These are phyloP conservation scores for Cinclus mexicanus DNA, from an alignment of 2,113 vertebrate species.

Conservation along the genomic window DNA sequence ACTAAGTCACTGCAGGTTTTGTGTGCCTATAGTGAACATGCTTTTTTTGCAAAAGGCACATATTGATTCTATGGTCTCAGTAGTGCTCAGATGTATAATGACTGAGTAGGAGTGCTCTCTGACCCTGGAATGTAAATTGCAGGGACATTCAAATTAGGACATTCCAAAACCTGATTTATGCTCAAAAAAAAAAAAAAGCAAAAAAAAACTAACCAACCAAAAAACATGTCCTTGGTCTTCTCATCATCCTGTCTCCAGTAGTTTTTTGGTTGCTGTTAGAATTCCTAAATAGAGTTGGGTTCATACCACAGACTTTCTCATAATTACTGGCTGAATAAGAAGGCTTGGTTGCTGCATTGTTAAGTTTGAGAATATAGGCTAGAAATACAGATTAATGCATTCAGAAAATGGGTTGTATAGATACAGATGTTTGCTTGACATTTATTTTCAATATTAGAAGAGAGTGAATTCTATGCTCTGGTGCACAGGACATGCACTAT, in stretches of 20 bases:
- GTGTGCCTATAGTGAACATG: not conserved
- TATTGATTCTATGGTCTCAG: not conserved
- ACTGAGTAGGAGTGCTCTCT: not conserved
- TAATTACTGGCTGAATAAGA: not conserved
- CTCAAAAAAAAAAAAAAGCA: not conserved
- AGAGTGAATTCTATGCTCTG: not conserved
- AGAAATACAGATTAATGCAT: not conserved
- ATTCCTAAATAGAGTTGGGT: not conserved
- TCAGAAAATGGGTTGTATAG: not conserved
- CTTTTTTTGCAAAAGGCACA: not conserved
- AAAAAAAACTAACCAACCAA: no score
- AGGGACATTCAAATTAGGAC: not conserved
- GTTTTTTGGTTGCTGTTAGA: not conserved
- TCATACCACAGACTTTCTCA: not conserved
- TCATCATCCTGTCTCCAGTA: not conserved
- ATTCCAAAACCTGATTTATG: conserved; percentile 4
- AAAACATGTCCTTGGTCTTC: not conserved
- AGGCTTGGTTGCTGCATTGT: not conserved
- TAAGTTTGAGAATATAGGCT: not conserved
- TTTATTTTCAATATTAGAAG: not conserved
- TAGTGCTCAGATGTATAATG: not conserved
- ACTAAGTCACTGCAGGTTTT: not conserved
- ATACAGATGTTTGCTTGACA: not conserved
- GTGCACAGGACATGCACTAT: not conserved
- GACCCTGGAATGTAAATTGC: conserved; percentile 48